Base-by-base conservation (phyloP, 2,888 invertebrate species). In the Silvanus unidentatus region DNA sequence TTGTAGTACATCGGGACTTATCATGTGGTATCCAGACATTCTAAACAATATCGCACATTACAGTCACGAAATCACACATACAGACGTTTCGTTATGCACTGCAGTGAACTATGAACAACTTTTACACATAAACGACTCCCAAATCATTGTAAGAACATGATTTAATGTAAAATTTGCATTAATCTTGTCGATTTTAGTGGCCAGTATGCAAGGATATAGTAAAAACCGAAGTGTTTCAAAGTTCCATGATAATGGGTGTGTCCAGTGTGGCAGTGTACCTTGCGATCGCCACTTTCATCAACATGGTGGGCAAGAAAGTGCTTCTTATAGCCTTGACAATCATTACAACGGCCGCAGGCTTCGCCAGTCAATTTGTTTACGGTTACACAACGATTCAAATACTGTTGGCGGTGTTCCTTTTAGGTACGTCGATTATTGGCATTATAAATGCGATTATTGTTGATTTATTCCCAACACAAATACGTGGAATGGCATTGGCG, bases 11-110 rank as follows among this genome's bases (percentile, higher is more conserved):
- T 76, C 78, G 35, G 77, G 78, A 0, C 74, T 79, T 58, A 75
- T 76, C 58, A 74, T 80, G 42, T 80, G 80, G 80, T 77, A 78
- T 51, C 80, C 80, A 0, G 73, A 77, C 13, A 78, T 80, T 44
- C 59, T 80, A 12, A 79, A 80, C 62, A 74, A 75, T 1, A 65
- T 80, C 54, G 58, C 62, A 14, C 52, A 55, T 14, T 68, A 59
- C 42, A 57, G 57, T 15, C 47, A 53, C 39, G 45, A 57, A 27
- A 54, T 61, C 14, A 53, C 60, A 1, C 48, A 49, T n/a, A 32
- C n/a, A n/a, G 50, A 60, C 10, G 59, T 66, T 3, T 56, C 62
- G 9, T 55, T 69, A 32, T 71, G 71, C 47, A 56, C 53, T 15
- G 61, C 70, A 9, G 53, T 70, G 16, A 49, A 59, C 22, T 57